phyloP scores from a whole-genome alignment of 2,113 vertebrate species.

The Alligator sinensis region DNA sequence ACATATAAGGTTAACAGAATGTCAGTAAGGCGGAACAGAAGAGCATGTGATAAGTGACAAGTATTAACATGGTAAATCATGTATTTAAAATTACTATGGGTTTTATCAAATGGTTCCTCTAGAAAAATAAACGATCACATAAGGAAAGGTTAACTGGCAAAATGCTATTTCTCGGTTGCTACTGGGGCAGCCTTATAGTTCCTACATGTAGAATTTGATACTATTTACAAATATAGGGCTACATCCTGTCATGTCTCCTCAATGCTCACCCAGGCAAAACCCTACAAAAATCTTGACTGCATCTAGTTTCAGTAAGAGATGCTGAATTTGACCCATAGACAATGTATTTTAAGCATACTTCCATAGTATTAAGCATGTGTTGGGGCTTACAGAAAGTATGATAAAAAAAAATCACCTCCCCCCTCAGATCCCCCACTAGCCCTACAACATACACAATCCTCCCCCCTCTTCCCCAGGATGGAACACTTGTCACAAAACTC shows the following conservation, averaged over 20 bases:
- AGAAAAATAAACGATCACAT: conserved; percentile 58
- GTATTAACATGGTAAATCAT: conserved; percentile 61
- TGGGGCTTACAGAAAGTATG: conserved; percentile 65
- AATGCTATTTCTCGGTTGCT: conserved; percentile 26
- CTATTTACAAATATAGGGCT: not conserved
- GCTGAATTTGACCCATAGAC: conserved; percentile 34
- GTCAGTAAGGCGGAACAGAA: conserved; percentile 52
- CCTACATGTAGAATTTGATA: not conserved
- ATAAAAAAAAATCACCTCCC: conserved; percentile 62
- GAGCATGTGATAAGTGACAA: conserved; percentile 62
- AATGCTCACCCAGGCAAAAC: not conserved
- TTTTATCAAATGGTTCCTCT: conserved; percentile 67
- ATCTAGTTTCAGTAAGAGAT: conserved; percentile 21
- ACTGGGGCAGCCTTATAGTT: not conserved
- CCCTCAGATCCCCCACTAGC: not conserved
- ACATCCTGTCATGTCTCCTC: not conserved
- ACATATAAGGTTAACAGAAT: conserved; percentile 61
- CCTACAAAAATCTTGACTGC: not conserved
- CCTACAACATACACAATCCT: conserved; percentile 26
- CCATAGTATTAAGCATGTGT: conserved; percentile 55
- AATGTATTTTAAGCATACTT: conserved; percentile 58
- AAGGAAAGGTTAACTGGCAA: conserved; percentile 67
- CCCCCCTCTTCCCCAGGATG: too few species aligned
- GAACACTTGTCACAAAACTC: too few species aligned
- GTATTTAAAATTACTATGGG: conserved; percentile 63